These are phyloP conservation scores for Sarcophaga bullata DNA, from an alignment of 1,140 invertebrate species.

Conservation along the genomic window DNA sequence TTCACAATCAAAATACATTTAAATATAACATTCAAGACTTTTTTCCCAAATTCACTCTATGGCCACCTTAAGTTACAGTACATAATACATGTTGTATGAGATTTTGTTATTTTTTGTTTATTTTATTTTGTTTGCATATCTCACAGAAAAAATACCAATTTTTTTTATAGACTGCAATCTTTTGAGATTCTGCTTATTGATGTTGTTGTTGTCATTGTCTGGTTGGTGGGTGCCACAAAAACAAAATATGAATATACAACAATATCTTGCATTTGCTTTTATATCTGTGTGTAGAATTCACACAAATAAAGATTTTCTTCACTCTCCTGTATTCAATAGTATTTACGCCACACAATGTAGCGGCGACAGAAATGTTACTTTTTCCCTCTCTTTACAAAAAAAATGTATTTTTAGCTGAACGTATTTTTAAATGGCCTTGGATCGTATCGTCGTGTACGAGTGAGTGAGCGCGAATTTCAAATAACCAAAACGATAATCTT, in stretches of 20 bases:
- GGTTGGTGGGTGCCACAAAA: not conserved
- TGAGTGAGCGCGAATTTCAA: constrained; percentile 2
- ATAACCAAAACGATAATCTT: constrained; percentile 11
- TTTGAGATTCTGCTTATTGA: not conserved
- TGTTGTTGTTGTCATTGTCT: not conserved
- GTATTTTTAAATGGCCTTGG: constrained; percentile 64
- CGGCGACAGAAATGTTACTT: not conserved
- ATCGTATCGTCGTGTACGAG: constrained; percentile 9
- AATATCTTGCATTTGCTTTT: not conserved
- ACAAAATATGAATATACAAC: not conserved
- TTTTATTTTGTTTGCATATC: not conserved
- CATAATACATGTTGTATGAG: not conserved
- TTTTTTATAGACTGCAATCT: constrained; percentile 6
- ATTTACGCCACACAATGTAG: not conserved
- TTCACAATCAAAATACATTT: no score
- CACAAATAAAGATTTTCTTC: not conserved
- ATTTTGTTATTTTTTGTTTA: not conserved
- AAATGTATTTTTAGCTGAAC: constrained; percentile 56
- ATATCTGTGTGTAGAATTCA: not conserved
- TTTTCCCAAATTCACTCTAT: not conserved
- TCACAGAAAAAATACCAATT: not conserved
- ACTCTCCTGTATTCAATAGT: not conserved
- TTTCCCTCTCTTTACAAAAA: not conserved
- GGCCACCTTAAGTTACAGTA: not conserved
- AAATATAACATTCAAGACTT: no score